A percentile compares a stretch with the other conserved stretches of the same genome.
These are phyloP conservation scores for Dolichopus griseipennis DNA, from an alignment of 2,888 invertebrate genomes.

Conservation along the genomic window DNA sequence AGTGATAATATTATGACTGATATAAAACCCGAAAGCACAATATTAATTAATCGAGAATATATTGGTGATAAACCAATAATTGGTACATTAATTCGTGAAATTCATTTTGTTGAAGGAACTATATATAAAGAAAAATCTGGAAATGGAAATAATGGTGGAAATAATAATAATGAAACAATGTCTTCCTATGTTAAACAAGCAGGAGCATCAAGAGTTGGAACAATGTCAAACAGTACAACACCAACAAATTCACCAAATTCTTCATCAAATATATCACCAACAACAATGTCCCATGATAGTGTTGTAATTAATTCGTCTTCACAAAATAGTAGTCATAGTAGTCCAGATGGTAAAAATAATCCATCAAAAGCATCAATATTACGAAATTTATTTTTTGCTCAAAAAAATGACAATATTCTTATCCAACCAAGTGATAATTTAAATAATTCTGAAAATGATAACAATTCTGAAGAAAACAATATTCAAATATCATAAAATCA, in stretches of 20 bases:
- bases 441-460: not conserved
- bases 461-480: not conserved
- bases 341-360: conserved; percentile 21
- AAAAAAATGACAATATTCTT: conserved; percentile 19
- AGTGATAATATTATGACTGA: conserved; percentile 1
- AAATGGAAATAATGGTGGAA: not conserved
- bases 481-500: not conserved
- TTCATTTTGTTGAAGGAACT: not conserved
- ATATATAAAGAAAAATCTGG: not conserved
- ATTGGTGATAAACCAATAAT: not conserved
- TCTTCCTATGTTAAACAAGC: not conserved
- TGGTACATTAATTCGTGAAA: conserved; percentile 5
- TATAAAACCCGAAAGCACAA: not conserved
- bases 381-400: conserved; percentile 28
- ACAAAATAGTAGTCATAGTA: not conserved
- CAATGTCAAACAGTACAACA: conserved; percentile 16
- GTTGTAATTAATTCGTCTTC: conserved; percentile 2
- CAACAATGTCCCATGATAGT: conserved; percentile 6
- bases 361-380: conserved; percentile 28
- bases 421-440: not conserved
- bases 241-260: conserved; percentile 16
- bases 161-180: not conserved
- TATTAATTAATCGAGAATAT: conserved; percentile 2
- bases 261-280: conserved; percentile 13
- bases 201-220: not conserved